A percentile compares a stretch with the other conserved stretches of the same genome.
Evolutionary conservation across 2,113 vertebrate genomes (phyloP).

Genomic region (Apteryx mantelli): DNA sequence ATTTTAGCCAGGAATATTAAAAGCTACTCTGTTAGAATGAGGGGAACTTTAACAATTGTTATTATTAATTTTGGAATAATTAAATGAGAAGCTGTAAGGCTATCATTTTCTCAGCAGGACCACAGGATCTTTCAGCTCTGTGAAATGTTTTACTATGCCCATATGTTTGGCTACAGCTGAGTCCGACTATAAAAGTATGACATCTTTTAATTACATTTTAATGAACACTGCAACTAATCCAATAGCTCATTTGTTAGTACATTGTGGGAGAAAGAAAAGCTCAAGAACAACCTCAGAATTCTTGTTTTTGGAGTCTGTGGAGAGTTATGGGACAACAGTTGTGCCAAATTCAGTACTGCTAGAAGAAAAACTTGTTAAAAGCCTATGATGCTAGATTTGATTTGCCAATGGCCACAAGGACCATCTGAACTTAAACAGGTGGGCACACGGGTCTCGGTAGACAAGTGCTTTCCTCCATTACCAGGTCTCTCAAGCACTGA

Average conservation of each 20-base stretch:
- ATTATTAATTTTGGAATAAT: slow-evolving; percentile 75
- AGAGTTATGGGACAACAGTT: background rate
- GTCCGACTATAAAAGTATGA: slow-evolving; percentile 62
- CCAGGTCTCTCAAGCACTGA: background rate
- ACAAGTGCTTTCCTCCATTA: background rate
- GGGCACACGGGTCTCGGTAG: background rate
- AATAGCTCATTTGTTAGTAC: slow-evolving; percentile 56
- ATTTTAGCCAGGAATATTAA: slow-evolving; percentile 64
- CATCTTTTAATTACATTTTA: slow-evolving; percentile 74
- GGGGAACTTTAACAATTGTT: slow-evolving; percentile 72
- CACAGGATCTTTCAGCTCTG: slow-evolving; percentile 58
- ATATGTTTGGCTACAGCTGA: slow-evolving; percentile 76
- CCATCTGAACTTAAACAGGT: background rate
- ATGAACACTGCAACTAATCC: slow-evolving; percentile 70
- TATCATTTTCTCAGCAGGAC: slow-evolving; percentile 76
- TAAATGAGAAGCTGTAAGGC: slow-evolving; percentile 61
- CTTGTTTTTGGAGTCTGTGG: background rate
- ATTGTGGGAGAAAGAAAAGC: slow-evolving; percentile 29
- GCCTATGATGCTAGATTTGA: background rate
- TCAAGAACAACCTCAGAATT: background rate
- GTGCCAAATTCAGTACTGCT: background rate
- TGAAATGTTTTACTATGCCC: slow-evolving; percentile 67
- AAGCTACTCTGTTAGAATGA: slow-evolving; percentile 60
- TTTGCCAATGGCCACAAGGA: background rate
- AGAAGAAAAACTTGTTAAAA: background rate